phyloP scores from a whole-genome alignment of 2,888 invertebrate species.

The Polymixis lichenea region DNA sequence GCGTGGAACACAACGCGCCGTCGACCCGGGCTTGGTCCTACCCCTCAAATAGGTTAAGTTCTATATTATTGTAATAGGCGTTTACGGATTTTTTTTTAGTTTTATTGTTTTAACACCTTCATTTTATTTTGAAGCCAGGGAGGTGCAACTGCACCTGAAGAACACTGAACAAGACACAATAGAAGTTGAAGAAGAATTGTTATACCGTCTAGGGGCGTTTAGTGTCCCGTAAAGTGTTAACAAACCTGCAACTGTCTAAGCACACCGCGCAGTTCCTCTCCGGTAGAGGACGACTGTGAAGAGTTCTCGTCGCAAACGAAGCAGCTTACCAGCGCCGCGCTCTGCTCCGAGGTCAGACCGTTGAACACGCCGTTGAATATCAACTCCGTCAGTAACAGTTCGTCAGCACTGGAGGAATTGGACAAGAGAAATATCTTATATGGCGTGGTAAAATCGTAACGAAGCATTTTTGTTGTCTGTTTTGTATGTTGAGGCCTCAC shows the following conservation, averaged over 20 bases:
- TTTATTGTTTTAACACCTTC: no score
- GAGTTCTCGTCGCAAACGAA: constrained; percentile 98
- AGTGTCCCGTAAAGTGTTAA: neutral
- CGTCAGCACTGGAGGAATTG: constrained; percentile 93
- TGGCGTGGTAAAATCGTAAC: neutral
- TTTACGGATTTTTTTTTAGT: no score
- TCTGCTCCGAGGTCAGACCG: constrained; percentile 94
- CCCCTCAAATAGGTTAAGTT: no score
- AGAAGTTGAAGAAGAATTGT: no score
- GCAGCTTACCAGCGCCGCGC: constrained; percentile 96
- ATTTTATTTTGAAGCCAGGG: no score
- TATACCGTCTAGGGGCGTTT: no score
- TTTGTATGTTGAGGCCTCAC: neutral
- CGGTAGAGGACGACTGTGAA: constrained; percentile 93
- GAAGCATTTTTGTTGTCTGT: neutral
- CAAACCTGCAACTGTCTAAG: constrained; percentile 96
- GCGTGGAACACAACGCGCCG: no score
- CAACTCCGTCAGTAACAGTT: constrained; percentile 98
- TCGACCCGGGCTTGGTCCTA: no score
- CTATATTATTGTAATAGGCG: no score
- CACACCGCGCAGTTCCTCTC: constrained; percentile 97
- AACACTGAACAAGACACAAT: no score
- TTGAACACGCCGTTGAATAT: constrained; percentile 99
- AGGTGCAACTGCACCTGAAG: no score
- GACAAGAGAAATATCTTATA: neutral